These are phyloP conservation scores for Synanthedon myopaeformis DNA, from an alignment of 2,888 invertebrate genomes.

Conservation along the genomic window DNA sequence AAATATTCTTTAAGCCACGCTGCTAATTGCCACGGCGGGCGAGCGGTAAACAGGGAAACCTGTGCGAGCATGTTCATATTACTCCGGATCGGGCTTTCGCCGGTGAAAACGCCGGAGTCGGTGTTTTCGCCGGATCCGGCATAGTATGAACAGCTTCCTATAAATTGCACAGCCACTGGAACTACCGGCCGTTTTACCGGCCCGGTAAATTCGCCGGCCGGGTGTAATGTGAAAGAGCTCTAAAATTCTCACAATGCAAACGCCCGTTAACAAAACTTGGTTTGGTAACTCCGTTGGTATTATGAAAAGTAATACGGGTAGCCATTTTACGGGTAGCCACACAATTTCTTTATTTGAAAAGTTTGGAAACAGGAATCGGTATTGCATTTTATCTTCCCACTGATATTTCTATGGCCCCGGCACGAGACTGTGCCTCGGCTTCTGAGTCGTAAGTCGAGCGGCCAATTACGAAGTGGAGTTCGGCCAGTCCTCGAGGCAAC, in stretches of 20 bases:
- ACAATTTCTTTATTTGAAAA: neutral
- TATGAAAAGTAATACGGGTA: neutral
- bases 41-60: no score
- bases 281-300: neutral
- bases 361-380: neutral
- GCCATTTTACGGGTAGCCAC: neutral
- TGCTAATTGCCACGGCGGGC: no score
- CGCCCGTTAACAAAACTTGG: neutral
- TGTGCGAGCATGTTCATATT: no score
- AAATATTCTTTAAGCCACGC: no score
- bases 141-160: neutral
- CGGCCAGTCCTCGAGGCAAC: conserved; percentile 32
- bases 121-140: no score
- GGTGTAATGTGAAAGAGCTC: no score
- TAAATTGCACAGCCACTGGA: no score
- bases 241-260: no score
- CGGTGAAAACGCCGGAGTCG: no score
- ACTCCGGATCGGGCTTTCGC: no score
- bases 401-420: conserved; percentile 15
- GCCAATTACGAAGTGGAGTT: conserved; percentile 45
- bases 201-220: no score
- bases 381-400: neutral
- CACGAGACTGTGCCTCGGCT: conserved; percentile 16
- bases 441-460: conserved; percentile 30
- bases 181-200: no score